phyloP scores from a whole-genome alignment of 2,113 vertebrate genomes.

The Cavia porcellus region DNA sequence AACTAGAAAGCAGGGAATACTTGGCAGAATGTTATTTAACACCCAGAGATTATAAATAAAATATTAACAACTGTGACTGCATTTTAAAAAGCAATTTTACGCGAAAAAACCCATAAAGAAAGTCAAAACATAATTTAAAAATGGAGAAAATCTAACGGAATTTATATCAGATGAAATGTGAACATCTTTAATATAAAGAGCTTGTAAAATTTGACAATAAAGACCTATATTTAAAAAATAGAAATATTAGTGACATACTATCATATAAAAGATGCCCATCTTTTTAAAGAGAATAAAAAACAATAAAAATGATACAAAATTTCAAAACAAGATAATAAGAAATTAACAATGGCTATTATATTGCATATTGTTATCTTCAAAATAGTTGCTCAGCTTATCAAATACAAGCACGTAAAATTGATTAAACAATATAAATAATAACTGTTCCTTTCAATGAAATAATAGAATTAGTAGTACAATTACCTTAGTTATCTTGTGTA shows the following conservation, averaged over 20 bases:
- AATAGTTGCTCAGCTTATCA: too few relatives aligned
- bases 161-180: slow-evolving; percentile 41
- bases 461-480: too few relatives aligned
- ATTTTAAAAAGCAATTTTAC: background rate
- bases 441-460: too few relatives aligned
- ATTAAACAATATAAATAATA: too few relatives aligned
- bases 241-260: slow-evolving; percentile 34
- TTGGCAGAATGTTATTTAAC: slow-evolving; percentile 13
- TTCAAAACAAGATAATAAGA: too few relatives aligned
- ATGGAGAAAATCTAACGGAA: background rate
- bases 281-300: too few relatives aligned
- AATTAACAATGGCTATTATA: too few relatives aligned
- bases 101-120: background rate
- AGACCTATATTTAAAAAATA: background rate
- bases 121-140: background rate
- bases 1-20: background rate
- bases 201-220: background rate
- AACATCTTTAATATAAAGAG: slow-evolving; percentile 21
- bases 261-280: background rate
- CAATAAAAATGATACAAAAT: too few relatives aligned
- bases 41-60: background rate
- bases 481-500: too few relatives aligned
- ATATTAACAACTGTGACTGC: slow-evolving; percentile 1
- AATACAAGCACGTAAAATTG: too few relatives aligned
- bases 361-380: too few relatives aligned